Percentiles rank a stretch among this genome's conserved stretches.
Evolutionary conservation across 2,797 vertebrate species (phyloP).

Genomic region (Macrochelys suwanniensis): DNA sequence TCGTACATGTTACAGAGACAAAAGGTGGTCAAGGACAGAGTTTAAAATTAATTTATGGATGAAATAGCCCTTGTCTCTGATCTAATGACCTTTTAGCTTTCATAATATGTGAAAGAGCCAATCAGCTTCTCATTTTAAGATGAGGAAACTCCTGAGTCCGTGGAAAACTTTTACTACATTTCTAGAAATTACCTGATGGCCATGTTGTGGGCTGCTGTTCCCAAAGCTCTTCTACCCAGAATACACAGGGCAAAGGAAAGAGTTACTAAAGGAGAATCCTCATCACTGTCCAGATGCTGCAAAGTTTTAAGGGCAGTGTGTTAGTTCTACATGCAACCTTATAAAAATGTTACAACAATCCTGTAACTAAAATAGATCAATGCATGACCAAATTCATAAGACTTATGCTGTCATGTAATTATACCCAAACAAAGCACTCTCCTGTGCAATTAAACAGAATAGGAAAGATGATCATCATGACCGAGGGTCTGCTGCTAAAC

Average conservation of each 20-base stretch:
- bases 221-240: conserved; percentile 92
- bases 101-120: background rate
- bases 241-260: conserved; percentile 95
- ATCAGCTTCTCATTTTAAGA: conserved; percentile 1
- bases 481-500: background rate
- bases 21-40: background rate
- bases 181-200: conserved; percentile 88
- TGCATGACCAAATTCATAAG: fast-evolving
- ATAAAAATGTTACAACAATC: background rate
- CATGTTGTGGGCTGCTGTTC: conserved; percentile 94
- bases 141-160: background rate
- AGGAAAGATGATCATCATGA: background rate
- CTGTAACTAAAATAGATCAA: background rate
- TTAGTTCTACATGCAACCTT: background rate
- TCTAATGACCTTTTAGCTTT: background rate
- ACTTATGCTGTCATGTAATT: background rate
- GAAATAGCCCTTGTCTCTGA: background rate
- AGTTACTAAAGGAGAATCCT: conserved; percentile 94
- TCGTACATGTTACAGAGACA: background rate
- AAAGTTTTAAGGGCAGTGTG: conserved; percentile 50
- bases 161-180: background rate
- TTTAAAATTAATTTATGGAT: background rate
- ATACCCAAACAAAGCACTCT: background rate
- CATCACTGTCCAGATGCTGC: conserved; percentile 91
- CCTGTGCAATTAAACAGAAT: background rate